Base-by-base conservation (phyloP, 2,888 invertebrate species). In the Apotomis betuletana region DNA sequence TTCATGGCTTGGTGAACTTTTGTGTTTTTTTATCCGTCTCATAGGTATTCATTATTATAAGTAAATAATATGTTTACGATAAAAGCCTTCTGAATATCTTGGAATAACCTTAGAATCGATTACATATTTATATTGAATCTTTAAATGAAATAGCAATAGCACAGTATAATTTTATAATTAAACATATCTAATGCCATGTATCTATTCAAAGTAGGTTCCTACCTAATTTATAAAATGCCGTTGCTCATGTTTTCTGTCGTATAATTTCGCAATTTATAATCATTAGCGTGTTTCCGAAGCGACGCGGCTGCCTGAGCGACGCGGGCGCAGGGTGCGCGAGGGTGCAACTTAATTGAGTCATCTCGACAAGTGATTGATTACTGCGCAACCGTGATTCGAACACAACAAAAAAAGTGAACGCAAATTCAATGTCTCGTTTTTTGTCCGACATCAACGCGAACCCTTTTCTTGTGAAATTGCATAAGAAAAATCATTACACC, bases 191-290 rank as follows among this genome's bases (percentile, higher is more conserved):
- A 72, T 68, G 68, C 57, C n/a, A 68, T 68, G 67, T 54, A 68
- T 68, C 63, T 72, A 72, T 72, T 68, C 72, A 63, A 72, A 72
- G 58, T 68, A 68, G 68, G 67, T 72, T 68, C 62, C 58, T 68
- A 63, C 59, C 76, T 79, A 84, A 77, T 83, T 76, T 81, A 82
- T 83, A 79, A 81, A 82, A 83, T 81, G 70, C 86, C 85, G 86
- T 87, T 89, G 85, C 80, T 70, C 80, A 78, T 81, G 75, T 75
- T 85, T 83, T 86, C 77, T 80, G 81, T 82, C 84, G 90, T 84
- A 91, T 91, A 92, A 92, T 90, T 86, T 79, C 74, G 83, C 87
- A 87, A 91, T 92, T 90, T 90, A 89, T 91, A 89, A 91, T 89
- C 89, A 90, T 92, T 90, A 91, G 80, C 75, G 86, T 87, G 89